Evolutionary conservation across 2,797 vertebrate genomes (phyloP).

Genomic region (Squalus acanthias): DNA sequence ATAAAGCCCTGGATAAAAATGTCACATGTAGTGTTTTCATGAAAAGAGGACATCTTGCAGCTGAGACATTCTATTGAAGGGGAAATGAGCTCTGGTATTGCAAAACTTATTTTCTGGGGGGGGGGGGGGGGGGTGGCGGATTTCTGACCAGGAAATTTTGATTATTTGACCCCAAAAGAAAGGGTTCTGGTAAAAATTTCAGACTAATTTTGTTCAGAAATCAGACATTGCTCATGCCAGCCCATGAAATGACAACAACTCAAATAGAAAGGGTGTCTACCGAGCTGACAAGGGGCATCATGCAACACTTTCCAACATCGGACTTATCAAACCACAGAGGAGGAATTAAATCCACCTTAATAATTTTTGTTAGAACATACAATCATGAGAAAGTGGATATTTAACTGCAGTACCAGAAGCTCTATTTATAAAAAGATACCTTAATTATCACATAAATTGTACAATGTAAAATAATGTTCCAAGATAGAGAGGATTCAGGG

Average conservation of each 20-base stretch:
- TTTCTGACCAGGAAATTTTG: neutral
- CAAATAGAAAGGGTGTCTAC: neutral
- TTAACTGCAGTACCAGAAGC: constrained; percentile 43
- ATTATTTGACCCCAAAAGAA: neutral
- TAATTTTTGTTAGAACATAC: neutral
- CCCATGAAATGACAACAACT: neutral
- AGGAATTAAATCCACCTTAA: neutral
- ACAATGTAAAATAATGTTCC: neutral
- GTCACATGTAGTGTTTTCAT: neutral
- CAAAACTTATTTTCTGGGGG: neutral
- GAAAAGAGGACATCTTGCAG: neutral
- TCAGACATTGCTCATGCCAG: neutral
- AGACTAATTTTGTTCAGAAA: neutral
- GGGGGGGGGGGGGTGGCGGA: neutral
- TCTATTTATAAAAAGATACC: constrained; percentile 36
- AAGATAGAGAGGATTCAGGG: neutral
- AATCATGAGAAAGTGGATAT: constrained; percentile 42
- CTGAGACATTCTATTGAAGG: neutral
- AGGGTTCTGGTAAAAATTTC: neutral
- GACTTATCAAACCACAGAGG: neutral
- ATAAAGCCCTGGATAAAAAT: neutral
- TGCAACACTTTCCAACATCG: neutral
- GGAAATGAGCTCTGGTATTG: no score
- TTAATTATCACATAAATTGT: neutral
- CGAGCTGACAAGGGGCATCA: neutral